A percentile compares a stretch with the other conserved stretches of the same genome.
Evolutionary conservation across 2,888 invertebrate species (phyloP).

Genomic region (Lepetodrilus schrolli): DNA sequence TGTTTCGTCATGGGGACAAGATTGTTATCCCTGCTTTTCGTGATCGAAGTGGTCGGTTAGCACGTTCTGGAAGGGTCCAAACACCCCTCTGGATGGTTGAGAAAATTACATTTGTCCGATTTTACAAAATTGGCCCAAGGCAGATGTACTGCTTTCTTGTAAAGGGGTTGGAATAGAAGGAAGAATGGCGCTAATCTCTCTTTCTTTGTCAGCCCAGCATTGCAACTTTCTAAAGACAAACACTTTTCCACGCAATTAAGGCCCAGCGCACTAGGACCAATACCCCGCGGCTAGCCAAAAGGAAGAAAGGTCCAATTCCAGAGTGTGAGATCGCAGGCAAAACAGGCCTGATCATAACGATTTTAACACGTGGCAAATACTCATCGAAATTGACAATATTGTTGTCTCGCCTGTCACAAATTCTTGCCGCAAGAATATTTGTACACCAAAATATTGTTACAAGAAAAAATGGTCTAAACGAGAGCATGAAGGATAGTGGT

Average conservation of each 20-base stretch:
- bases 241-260: conserved; percentile 38
- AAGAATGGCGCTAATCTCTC: neutral
- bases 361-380: conserved; percentile 20
- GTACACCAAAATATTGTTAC: conserved; percentile 25
- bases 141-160: conserved; percentile 28
- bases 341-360: conserved; percentile 19
- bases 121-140: conserved; percentile 21
- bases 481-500: neutral
- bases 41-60: neutral
- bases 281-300: neutral
- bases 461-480: neutral
- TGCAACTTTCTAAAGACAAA: conserved; percentile 31
- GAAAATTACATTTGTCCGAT: conserved; percentile 30
- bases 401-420: conserved; percentile 11
- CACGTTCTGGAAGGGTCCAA: neutral
- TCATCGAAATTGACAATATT: conserved; percentile 23
- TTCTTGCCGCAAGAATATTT: conserved; percentile 21
- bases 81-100: neutral
- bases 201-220: neutral
- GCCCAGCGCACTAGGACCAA: neutral
- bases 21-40: conserved; percentile 28
- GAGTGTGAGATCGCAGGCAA: conserved; percentile 5
- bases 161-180: neutral
- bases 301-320: conserved; percentile 4
- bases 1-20: conserved; percentile 35